phyloP scores from a whole-genome alignment of 1,140 invertebrate species.

The Nixonia krombeini region DNA sequence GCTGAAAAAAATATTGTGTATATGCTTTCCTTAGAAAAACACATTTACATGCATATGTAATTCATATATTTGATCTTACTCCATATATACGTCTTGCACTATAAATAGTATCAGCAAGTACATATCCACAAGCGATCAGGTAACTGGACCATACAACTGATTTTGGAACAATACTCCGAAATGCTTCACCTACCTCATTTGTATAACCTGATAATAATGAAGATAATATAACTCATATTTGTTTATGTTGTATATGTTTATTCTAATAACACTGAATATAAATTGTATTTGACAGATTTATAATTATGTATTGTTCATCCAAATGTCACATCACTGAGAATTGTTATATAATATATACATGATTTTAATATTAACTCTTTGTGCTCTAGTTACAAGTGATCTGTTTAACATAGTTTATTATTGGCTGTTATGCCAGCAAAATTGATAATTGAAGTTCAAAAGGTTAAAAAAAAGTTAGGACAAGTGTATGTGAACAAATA shows the following conservation, averaged over 20 bases:
- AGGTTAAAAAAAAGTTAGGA: too few species aligned
- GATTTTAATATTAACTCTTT: too few species aligned
- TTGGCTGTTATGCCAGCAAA: too few species aligned
- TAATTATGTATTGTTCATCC: too few species aligned
- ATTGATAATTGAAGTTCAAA: too few species aligned
- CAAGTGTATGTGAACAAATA: too few species aligned
- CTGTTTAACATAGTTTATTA: too few species aligned
- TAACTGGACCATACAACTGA: constrained; percentile 85
- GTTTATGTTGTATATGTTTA: too few species aligned
- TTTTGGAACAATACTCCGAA: constrained; percentile 83
- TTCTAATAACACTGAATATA: constrained; percentile 45
- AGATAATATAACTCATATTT: not conserved
- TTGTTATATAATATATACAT: too few species aligned
- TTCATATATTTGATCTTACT: constrained; percentile 65
- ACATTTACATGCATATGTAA: constrained; percentile 8
- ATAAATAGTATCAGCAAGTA: constrained; percentile 87
- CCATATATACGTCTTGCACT: constrained; percentile 81
- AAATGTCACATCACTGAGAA: too few species aligned
- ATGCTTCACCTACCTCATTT: constrained; percentile 96
- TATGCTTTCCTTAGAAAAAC: too few species aligned
- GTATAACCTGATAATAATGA: constrained; percentile 83
- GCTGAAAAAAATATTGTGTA: constrained; percentile 39
- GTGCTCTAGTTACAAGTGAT: too few species aligned
- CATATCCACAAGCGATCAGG: constrained; percentile 86
- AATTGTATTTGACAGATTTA: constrained; percentile 67